Evolutionary conservation across 2,797 vertebrate genomes (phyloP).

Genomic region (Coregonus suidteri): DNA sequence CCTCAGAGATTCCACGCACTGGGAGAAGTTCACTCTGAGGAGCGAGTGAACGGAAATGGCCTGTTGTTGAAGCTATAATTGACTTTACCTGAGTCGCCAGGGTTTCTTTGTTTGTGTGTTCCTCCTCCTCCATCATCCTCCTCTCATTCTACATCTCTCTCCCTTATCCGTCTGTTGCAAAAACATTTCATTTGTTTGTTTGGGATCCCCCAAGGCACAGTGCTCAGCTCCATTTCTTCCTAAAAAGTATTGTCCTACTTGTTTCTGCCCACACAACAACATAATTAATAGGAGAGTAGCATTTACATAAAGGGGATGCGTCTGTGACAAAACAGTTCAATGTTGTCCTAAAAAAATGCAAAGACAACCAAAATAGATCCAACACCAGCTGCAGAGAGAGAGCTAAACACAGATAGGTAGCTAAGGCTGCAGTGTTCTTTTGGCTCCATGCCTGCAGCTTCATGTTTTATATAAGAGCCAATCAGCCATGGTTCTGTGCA

Average conservation of each 20-base stretch:
- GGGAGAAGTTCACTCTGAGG: neutral
- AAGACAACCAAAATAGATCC: neutral
- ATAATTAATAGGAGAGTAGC: neutral
- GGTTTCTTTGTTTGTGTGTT: neutral
- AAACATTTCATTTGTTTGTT: neutral
- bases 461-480: neutral
- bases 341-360: neutral
- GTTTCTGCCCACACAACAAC: neutral
- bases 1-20: neutral
- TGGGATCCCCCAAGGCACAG: neutral
- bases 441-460: neutral
- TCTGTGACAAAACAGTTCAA: too few species aligned
- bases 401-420: neutral
- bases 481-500: neutral
- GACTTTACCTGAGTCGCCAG: neutral
- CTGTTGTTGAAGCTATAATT: neutral
- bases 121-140: neutral
- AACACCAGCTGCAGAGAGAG: neutral
- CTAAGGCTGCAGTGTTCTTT: neutral
- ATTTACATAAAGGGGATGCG: neutral
- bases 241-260: neutral
- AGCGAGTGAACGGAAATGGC: neutral
- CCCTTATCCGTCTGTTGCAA: neutral
- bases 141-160: neutral
- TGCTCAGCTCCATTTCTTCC: too few species aligned